These are phyloP conservation scores for Cryptus viduatorius DNA, from an alignment of 2,888 invertebrate species.

Conservation along the genomic window DNA sequence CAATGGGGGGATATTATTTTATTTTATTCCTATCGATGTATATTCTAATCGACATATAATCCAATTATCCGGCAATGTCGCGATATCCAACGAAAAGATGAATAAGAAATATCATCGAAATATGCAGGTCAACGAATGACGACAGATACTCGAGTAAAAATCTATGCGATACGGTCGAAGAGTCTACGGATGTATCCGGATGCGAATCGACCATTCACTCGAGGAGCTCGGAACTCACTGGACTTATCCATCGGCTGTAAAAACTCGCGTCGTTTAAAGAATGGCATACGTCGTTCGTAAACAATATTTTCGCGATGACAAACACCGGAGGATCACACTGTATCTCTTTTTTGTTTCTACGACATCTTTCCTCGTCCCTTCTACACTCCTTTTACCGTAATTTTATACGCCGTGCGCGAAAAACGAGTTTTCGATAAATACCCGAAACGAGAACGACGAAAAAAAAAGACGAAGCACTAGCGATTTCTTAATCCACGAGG, in stretches of 20 bases:
- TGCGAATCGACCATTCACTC: constrained; percentile 14
- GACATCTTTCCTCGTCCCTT: constrained; percentile 19
- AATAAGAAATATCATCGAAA: constrained; percentile 8
- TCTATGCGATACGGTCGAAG: background rate
- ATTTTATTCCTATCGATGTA: background rate
- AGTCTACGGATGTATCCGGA: background rate
- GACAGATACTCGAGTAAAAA: background rate
- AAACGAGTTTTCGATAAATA: constrained; percentile 38
- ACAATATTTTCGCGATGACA: constrained; percentile 36
- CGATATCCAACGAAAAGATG: background rate
- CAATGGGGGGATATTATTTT: background rate
- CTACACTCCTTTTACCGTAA: background rate
- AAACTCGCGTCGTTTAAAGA: constrained; percentile 32
- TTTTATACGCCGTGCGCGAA: constrained; percentile 45
- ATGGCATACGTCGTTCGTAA: constrained; percentile 35
- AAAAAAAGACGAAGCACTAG: constrained; percentile 43
- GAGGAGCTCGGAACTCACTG: constrained; percentile 27
- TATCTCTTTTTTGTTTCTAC: constrained; percentile 20
- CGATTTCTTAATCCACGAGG: constrained; percentile 35
- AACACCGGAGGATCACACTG: constrained; percentile 22
- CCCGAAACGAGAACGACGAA: background rate
- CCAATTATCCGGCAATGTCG: background rate
- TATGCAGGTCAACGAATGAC: background rate
- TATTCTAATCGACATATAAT: background rate
- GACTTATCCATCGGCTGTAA: constrained; percentile 35